Evolutionary conservation across 2,797 vertebrate species (phyloP).

Genomic region (Muraenolepis orangiensis): DNA sequence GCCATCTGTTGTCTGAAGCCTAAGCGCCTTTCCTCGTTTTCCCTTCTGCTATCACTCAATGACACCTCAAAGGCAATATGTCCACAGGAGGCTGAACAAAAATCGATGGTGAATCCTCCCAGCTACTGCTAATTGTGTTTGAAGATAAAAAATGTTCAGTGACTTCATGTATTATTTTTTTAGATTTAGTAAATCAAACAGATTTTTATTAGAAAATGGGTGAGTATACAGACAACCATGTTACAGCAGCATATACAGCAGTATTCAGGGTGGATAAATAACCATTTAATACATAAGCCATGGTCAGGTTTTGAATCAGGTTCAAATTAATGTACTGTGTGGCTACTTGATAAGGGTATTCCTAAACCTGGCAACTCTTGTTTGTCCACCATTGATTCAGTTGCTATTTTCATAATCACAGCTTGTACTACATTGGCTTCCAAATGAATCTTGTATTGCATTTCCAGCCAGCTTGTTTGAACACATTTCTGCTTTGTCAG

Average conservation of each 20-base stretch:
- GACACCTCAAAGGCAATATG: background rate
- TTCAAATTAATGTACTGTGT: background rate
- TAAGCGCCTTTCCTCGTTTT: conserved; percentile 4
- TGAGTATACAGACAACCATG: conserved; percentile 17
- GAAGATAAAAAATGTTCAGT: background rate
- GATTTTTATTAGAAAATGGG: conserved; percentile 41
- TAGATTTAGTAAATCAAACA: conserved; percentile 8
- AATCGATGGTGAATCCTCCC: background rate
- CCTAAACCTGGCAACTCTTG: background rate
- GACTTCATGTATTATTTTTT: background rate
- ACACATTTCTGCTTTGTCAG: conserved; percentile 24
- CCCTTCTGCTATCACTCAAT: background rate
- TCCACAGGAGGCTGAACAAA: background rate
- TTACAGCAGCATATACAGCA: conserved; percentile 27
- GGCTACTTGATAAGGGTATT: background rate
- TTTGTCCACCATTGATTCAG: background rate
- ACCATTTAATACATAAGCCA: background rate
- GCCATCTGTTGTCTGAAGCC: conserved; percentile 10
- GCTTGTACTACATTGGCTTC: background rate
- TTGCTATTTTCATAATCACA: background rate
- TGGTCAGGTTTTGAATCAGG: background rate
- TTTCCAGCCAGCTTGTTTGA: conserved; percentile 10
- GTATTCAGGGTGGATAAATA: conserved; percentile 35
- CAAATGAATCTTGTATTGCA: conserved; percentile 19
- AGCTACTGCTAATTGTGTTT: background rate